Evolutionary conservation across 2,113 vertebrate genomes (phyloP).

Genomic region (Salvelinus sp.): DNA sequence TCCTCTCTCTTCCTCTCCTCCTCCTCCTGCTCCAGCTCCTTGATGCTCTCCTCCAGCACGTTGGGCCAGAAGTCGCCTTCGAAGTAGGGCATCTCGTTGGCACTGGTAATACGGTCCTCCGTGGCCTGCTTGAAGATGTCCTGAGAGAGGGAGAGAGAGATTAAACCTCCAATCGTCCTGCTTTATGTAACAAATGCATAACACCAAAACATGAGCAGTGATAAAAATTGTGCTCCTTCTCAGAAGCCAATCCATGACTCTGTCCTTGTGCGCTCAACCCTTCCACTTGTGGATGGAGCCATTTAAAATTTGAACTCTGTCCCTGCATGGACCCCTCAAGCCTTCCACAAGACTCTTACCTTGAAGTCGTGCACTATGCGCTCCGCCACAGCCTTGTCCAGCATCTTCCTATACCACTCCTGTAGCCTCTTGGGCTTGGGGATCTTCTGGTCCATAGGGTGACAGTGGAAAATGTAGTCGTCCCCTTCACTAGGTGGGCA

Average conservation of each 20-base stretch:
- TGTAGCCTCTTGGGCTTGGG: conserved; percentile 97
- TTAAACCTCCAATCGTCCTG: too few species aligned
- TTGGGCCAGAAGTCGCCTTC: conserved; percentile 99
- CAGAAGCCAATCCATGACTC: too few species aligned
- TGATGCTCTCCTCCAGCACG: conserved; percentile 98
- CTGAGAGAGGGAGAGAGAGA: conserved; percentile 59
- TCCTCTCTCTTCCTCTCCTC: conserved; percentile 97
- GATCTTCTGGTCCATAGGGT: conserved; percentile 96
- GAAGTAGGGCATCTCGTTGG: conserved; percentile 96
- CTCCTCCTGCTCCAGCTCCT: conserved; percentile 97
- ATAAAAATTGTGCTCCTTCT: too few species aligned
- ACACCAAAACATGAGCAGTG: too few species aligned
- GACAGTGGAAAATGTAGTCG: conserved; percentile 99
- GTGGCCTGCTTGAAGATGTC: conserved; percentile 98
- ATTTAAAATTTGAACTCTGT: neutral
- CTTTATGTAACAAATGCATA: too few species aligned
- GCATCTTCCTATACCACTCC: conserved; percentile 99
- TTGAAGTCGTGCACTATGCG: conserved; percentile 97
- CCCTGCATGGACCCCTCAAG: too few species aligned
- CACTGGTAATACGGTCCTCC: conserved; percentile 95
- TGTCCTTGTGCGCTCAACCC: too few species aligned
- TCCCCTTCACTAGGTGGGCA: conserved; percentile 98
- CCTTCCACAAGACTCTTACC: conserved; percentile 62
- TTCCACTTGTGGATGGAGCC: neutral
- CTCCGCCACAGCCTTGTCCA: conserved; percentile 95